Evolutionary conservation across 2,888 invertebrate genomes (phyloP), one percentile per base, ranked within the genome.

Genomic region (Dendrolimus pini): DNA sequence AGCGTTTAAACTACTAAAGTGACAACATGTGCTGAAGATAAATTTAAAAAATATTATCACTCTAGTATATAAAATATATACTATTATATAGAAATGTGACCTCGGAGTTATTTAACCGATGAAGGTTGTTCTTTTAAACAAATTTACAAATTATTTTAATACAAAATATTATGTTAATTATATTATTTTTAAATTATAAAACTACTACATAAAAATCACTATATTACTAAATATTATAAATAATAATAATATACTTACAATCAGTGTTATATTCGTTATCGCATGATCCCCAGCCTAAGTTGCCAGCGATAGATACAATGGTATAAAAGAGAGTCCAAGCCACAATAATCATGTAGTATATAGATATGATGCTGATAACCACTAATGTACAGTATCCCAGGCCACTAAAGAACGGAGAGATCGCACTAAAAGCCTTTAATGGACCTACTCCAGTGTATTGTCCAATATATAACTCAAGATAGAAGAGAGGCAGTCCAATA

Each of bases 321-420:
- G 94, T 94, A 78, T 96, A 96, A 77, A 94, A 95, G 18, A 95
- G 79, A 0, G 95, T 94, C 94, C 96, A 96, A 0, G 94, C 92
- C 54, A 96, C 94, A 62, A 96, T 94, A 52, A 96, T 93, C 93
- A 95, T 96, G 83, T 96, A 96, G 77, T 96, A 96, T 65, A 95
- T 92, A 14, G 93, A 93, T 57, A 95, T 93, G 54, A 95, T 84
- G n/a, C 92, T 91, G 53, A 96, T 94, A 41, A 95, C 93, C 52
- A 94, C 91, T 62, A 95, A 83, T 0, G 94, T 94, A 65, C 94
- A 94, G 71, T 93, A 93, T 1, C 94, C 94, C 1, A 94, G 80
- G 1, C 93, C 93, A 68, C 83, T 85, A 72, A 93, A 92, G 69
- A 88, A 92, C 0, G 95, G 95, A 0, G 93, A 92, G 69, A 95